These are phyloP conservation scores for Brotogeris chrysoptera DNA, from an alignment of 2,797 vertebrate species.

Conservation along the genomic window DNA sequence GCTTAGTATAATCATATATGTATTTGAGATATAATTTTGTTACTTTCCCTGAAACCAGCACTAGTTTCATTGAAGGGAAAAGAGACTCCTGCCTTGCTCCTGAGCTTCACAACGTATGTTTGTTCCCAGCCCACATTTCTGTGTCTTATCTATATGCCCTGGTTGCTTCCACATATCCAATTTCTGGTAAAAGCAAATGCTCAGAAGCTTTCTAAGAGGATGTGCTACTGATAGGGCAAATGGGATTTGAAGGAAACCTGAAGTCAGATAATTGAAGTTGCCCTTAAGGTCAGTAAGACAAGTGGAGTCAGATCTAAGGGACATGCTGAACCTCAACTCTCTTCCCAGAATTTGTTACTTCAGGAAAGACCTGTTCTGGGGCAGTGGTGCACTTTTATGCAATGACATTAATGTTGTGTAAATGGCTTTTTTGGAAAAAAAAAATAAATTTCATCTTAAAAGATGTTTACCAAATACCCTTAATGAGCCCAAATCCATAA, in stretches of 20 bases:
- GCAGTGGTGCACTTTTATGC: not conserved
- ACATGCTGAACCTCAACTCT: not conserved
- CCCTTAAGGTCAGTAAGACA: not conserved
- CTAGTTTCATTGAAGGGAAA: not conserved
- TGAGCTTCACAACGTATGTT: not conserved
- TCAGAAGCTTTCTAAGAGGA: not conserved
- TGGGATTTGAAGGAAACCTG: not conserved
- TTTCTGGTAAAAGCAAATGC: not conserved
- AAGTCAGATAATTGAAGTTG: not conserved
- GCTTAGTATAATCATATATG: not conserved
- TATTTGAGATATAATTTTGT: not conserved
- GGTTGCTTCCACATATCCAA: not conserved
- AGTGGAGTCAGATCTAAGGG: not conserved
- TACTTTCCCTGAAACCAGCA: not conserved
- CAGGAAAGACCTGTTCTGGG: not conserved
- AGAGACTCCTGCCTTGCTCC: not conserved
- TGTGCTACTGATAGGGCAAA: not conserved
- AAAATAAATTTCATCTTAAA: not conserved
- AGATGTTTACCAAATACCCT: not conserved
- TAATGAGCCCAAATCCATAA: not conserved
- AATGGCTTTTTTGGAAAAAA: not conserved
- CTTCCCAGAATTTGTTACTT: not conserved
- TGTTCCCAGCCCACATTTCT: not conserved
- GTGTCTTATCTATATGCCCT: not conserved
- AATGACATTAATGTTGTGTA: not conserved